Base-by-base conservation (phyloP, 2,888 invertebrate species). In the Dasypolia templi region DNA sequence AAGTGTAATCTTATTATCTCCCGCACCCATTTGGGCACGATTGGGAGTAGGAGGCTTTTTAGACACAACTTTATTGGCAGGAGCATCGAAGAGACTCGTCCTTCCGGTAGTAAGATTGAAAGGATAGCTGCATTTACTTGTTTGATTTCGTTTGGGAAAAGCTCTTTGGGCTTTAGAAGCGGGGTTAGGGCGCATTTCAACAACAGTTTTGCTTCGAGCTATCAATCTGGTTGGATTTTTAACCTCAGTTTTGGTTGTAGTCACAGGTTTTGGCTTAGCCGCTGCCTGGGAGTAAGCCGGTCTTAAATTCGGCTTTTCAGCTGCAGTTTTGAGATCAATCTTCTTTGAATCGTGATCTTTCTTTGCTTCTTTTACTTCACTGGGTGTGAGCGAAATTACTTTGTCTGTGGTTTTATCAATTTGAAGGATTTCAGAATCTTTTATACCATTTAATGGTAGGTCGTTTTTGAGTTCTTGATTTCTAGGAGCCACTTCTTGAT, bases 221-320 rank as follows among this genome's bases (percentile, higher is more conserved):
- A 96, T 86, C 42, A 91, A 86, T 76, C 89, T 91, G 3, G 90
- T 85, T 12, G 91, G 92, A 44, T 91, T 90, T 88, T 95, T 96
- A 0, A 91, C 86, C 88, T 95, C 95, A 7, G 89, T 83, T 92
- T 94, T 96, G 26, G 88, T 55, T 6, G 89, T 71, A 65, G 84
- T 89, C 1, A 90, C 87, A 56, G 91, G 86, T 86, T 96, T 96
- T 7, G 96, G 96, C 88, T 96, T 96, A 44, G 96, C 96, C 49
- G 96, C 96, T 35, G 96, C 96, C 91, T 96, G 96, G 0, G 96
- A 96, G 86, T 96, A 96, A 35, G 96, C 96, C 6, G 96, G 94
- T 83, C 93, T 92, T 14, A 90, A 66, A 19, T 79, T 88, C 4
- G 86, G 84, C 87, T 94, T 94, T 62, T 95, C 94, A 59, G 62